phyloP scores from a whole-genome alignment of 2,797 vertebrate species.

The Silurus aristotelis region DNA sequence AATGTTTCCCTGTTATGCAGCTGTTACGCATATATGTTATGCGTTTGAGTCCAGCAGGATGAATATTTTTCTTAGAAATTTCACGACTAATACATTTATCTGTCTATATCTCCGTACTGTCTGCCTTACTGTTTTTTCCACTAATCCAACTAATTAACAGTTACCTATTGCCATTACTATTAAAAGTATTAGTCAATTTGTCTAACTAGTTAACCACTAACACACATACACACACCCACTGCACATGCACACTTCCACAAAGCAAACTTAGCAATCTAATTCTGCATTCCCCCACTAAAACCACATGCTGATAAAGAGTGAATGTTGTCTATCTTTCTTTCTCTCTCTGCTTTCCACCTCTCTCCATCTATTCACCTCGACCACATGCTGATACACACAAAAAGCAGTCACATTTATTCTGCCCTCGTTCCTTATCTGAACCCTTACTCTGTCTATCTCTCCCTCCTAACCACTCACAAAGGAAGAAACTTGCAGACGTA shows the following conservation, averaged over 20 bases:
- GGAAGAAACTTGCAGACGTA: slow-evolving; percentile 19
- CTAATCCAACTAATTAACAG: background rate
- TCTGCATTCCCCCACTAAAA: slow-evolving; percentile 56
- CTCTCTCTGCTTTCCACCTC: slow-evolving; percentile 48
- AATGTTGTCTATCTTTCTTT: slow-evolving; percentile 31
- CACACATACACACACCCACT: background rate
- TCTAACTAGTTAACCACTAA: background rate
- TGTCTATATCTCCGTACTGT: background rate
- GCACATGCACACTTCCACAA: slow-evolving; percentile 27
- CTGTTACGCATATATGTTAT: too few relatives aligned
- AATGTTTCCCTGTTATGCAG: background rate
- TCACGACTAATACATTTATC: background rate
- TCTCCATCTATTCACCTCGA: slow-evolving; percentile 47
- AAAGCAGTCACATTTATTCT: slow-evolving; percentile 43
- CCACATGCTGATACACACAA: slow-evolving; percentile 59
- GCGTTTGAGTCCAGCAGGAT: too few relatives aligned
- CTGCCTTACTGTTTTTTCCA: background rate
- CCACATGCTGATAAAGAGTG: slow-evolving; percentile 57
- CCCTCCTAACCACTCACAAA: slow-evolving; percentile 31
- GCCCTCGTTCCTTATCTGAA: slow-evolving; percentile 39
- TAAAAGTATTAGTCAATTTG: background rate
- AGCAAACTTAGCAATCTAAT: slow-evolving; percentile 68
- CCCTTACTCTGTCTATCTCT: slow-evolving; percentile 37
- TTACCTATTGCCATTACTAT: background rate
- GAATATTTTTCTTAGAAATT: background rate